phyloP scores from a whole-genome alignment of 2,113 vertebrate species.

The Entomyzon cyanotis region DNA sequence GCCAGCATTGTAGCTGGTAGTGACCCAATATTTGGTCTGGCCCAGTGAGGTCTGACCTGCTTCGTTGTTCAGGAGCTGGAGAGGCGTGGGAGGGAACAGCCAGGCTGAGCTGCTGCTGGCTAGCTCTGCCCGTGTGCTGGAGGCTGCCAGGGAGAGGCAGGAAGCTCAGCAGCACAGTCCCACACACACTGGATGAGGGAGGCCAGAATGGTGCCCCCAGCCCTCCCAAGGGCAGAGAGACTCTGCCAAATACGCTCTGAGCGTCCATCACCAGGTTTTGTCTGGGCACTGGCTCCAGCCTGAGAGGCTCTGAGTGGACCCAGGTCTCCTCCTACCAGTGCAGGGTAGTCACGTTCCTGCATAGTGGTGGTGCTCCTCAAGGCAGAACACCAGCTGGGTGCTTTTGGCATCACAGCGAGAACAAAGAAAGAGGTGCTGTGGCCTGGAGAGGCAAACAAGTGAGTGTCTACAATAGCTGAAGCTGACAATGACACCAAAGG shows the following conservation, averaged over 20 bases:
- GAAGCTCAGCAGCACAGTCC: not conserved
- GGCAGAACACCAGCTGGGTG: not conserved
- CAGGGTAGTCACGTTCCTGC: not conserved
- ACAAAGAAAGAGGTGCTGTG: not conserved
- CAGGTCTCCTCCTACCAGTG: not conserved
- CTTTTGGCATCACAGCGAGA: not conserved
- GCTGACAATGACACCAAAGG: not conserved
- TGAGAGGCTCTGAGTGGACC: not conserved
- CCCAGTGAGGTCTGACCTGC: not conserved
- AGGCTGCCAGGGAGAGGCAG: not conserved
- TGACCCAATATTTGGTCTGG: not conserved
- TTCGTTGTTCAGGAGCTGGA: not conserved
- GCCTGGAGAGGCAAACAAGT: not conserved
- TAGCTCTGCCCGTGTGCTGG: not conserved
- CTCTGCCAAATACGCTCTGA: not conserved
- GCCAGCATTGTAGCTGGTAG: not conserved
- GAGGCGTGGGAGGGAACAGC: not conserved
- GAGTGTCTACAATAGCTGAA: not conserved
- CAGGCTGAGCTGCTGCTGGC: not conserved
- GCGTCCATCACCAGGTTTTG: not conserved
- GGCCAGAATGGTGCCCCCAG: not conserved
- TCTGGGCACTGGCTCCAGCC: not conserved
- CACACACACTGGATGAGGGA: not conserved
- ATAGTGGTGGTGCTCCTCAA: fast-evolving
- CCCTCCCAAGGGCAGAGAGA: fast-evolving